phyloP scores from a whole-genome alignment of 2,888 invertebrate species.

The Norana najaformis region DNA sequence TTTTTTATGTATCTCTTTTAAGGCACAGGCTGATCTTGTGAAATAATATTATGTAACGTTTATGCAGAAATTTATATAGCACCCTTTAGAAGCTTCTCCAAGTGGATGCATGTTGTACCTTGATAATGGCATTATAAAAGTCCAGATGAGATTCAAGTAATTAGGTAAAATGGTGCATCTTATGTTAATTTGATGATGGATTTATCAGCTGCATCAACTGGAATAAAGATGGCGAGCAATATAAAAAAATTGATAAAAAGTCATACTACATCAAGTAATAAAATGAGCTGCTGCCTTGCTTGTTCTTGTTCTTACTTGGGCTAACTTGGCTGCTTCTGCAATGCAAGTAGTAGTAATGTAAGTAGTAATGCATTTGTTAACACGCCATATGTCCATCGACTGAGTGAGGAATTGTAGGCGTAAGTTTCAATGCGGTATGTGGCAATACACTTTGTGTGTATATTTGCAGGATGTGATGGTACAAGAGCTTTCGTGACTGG shows the following conservation, averaged over 20 bases:
- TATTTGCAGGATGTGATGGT: constrained; percentile 78
- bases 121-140: no score
- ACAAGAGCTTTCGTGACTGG: constrained; percentile 88
- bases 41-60: no score
- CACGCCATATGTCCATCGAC: no score
- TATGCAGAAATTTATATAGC: no score
- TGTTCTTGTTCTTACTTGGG: no score
- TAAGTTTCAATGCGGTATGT: neutral
- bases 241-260: neutral
- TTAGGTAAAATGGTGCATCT: neutral
- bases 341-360: neutral
- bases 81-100: no score
- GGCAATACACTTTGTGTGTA: neutral
- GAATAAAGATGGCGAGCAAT: neutral
- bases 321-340: neutral
- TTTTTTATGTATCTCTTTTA: neutral
- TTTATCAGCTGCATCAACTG: neutral
- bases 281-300: neutral
- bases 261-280: neutral
- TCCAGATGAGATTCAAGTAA: no score
- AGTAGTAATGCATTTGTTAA: no score
- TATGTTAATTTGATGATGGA: neutral
- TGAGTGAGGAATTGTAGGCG: no score
- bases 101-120: no score
- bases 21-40: neutral